These are phyloP conservation scores for Pseudoatta argentina DNA, from an alignment of 1,140 invertebrate species.

Conservation along the genomic window DNA sequence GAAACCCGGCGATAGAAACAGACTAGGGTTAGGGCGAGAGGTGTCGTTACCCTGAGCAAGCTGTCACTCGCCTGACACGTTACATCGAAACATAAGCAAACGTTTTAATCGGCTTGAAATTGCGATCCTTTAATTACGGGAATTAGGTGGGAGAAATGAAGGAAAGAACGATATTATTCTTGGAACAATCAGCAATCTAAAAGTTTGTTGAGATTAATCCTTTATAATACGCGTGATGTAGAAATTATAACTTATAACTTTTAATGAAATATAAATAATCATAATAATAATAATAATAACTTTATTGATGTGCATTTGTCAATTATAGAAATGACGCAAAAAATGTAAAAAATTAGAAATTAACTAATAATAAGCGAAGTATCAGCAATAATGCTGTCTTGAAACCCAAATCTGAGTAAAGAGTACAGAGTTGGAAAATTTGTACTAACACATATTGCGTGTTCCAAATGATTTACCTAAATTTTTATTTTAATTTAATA, in stretches of 20 bases:
- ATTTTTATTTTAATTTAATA: no score
- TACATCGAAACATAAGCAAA: constrained; percentile 50
- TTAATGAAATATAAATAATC: neutral
- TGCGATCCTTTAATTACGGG: constrained; percentile 33
- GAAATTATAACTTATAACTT: neutral
- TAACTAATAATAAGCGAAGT: no score
- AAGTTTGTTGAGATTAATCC: neutral
- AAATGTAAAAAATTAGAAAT: no score
- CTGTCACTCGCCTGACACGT: constrained; percentile 48
- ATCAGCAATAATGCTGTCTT: no score
- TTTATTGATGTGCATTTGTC: no score
- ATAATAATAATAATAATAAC: neutral
- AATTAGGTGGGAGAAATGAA: neutral
- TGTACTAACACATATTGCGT: no score
- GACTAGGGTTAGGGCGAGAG: constrained; percentile 52
- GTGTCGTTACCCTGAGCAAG: constrained; percentile 63
- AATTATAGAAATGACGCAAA: no score
- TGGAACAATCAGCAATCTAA: neutral
- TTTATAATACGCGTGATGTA: neutral
- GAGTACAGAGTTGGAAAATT: no score
- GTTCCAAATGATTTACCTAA: no score
- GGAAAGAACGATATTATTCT: neutral
- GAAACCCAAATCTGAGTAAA: no score
- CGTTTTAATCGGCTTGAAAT: constrained; percentile 46
- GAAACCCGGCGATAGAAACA: constrained; percentile 45